These are phyloP conservation scores for Syngnathus rostellatus DNA, from an alignment of 2,797 vertebrate species.

Conservation along the genomic window DNA sequence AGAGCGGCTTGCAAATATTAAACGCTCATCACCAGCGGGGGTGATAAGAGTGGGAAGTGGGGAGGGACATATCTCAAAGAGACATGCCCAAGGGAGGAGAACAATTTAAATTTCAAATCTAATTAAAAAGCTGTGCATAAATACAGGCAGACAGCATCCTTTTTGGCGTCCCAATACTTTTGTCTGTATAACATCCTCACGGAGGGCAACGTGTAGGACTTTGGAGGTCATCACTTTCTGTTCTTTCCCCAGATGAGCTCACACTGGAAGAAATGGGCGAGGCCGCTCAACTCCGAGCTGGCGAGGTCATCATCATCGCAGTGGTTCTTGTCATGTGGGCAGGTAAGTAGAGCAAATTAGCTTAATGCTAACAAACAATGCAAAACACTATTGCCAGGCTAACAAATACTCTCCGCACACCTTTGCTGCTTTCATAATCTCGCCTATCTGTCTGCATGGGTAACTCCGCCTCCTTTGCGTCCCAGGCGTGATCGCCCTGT, in stretches of 20 bases:
- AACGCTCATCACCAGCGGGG: conserved; percentile 30
- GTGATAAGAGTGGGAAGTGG: conserved; percentile 23
- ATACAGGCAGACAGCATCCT: background rate
- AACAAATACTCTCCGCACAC: conserved; percentile 16
- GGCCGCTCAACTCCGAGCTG: conserved; percentile 81
- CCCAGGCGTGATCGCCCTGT: conserved; percentile 87
- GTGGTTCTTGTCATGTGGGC: conserved; percentile 98
- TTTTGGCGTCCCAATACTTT: conserved; percentile 21
- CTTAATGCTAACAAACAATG: background rate
- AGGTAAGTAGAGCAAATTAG: conserved; percentile 65
- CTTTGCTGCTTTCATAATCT: conserved; percentile 23
- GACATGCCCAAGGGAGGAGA: background rate
- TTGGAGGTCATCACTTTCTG: conserved; percentile 11
- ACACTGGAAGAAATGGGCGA: conserved; percentile 84
- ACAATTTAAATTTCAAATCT: background rate
- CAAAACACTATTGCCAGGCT: background rate
- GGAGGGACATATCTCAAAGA: background rate
- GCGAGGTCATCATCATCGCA: conserved; percentile 91
- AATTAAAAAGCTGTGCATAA: background rate
- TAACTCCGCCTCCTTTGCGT: background rate
- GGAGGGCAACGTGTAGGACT: background rate
- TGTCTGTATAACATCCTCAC: background rate
- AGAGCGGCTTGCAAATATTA: conserved; percentile 35
- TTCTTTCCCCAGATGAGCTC: conserved; percentile 77
- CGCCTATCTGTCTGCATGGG: background rate